Evolutionary conservation across 2,113 vertebrate genomes (phyloP).

Genomic region (Thunnus maccoyii): DNA sequence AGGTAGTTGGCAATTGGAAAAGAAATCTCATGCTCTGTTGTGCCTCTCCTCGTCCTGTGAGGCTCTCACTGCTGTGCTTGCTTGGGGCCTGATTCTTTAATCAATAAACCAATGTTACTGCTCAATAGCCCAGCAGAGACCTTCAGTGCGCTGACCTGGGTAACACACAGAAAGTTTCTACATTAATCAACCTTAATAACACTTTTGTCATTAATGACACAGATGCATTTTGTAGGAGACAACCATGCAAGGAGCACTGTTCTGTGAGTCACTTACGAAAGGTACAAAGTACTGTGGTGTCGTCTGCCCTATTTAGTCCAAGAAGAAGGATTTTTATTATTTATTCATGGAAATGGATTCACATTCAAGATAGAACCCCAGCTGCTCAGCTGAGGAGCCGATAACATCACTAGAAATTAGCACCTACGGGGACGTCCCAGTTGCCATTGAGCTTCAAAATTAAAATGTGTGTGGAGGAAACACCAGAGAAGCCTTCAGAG

Average conservation of each 20-base stretch:
- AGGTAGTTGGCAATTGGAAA: not conserved
- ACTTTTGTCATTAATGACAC: constrained; percentile 41
- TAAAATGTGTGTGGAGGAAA: constrained; percentile 12
- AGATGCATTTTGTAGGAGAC: constrained; percentile 32
- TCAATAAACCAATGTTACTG: constrained; percentile 68
- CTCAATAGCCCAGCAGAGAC: constrained; percentile 51
- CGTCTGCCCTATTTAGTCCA: not conserved
- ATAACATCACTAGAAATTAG: constrained; percentile 38
- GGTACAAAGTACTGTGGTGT: not conserved
- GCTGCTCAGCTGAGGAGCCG: constrained; percentile 41
- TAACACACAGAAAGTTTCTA: constrained; percentile 41
- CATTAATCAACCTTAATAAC: constrained; percentile 64
- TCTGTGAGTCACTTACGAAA: constrained; percentile 11
- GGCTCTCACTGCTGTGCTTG: constrained; percentile 8
- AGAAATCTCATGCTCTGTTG: constrained; percentile 25
- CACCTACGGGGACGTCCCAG: constrained; percentile 34
- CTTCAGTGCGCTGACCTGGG: constrained; percentile 17
- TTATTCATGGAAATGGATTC: constrained; percentile 66
- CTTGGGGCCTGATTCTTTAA: constrained; percentile 62
- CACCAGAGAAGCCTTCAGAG: constrained; percentile 30
- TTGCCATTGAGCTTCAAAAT: constrained; percentile 47
- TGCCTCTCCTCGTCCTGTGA: constrained; percentile 2
- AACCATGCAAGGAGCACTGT: not conserved
- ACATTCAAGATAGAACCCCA: constrained; percentile 32
- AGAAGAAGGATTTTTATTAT: constrained; percentile 41